Evolutionary conservation across 2,113 vertebrate genomes (phyloP), one percentile per base, ranked within the genome.

Genomic region (Fulica atra): DNA sequence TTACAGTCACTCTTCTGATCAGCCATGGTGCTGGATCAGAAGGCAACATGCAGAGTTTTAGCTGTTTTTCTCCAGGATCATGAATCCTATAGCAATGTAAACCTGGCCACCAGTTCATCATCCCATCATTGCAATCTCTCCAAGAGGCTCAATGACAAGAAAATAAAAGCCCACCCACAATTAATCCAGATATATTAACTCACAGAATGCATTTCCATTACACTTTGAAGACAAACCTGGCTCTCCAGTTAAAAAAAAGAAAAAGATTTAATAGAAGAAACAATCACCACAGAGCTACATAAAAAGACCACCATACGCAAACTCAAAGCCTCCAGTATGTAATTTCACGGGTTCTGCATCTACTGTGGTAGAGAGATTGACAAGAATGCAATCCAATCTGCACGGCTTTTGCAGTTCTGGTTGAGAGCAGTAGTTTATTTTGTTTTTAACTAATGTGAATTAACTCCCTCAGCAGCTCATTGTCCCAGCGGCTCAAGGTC

Each of bases 331-430:
- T 83, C 50, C 79, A 28, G 29, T 38, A 68, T 33, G 81, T 65
- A 57, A 85, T 96, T 92, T 94, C 66, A 96, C 50, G 66, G 54
- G 20, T 82, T 87, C 65, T 95, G 73, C 63, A 82, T 38, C 70
- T 85, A 74, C n/a, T n/a, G 4, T 71, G 35, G 0, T 26, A 71
- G 50, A 86, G 44, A 81, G 73, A 93, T 71, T 76, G 44, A 91
- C 51, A 83, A 81, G 60, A 92, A 93, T 7, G 50, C 59, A 80
- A 95, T 89, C 83, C 70, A 78, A 66, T 81, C 82, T 65, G 40
- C 54, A 74, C 40, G 46, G 85, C 48, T 95, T 94, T 86, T 61
- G 72, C 31, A 25, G 73, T 91, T 83, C 82, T 81, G 82, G 56
- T 35, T 33, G 60, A 82, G 66, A 33, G 71, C 29, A 92, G 84